Evolutionary conservation across 1,140 invertebrate species (phyloP).

Genomic region (Bombus affinis): DNA sequence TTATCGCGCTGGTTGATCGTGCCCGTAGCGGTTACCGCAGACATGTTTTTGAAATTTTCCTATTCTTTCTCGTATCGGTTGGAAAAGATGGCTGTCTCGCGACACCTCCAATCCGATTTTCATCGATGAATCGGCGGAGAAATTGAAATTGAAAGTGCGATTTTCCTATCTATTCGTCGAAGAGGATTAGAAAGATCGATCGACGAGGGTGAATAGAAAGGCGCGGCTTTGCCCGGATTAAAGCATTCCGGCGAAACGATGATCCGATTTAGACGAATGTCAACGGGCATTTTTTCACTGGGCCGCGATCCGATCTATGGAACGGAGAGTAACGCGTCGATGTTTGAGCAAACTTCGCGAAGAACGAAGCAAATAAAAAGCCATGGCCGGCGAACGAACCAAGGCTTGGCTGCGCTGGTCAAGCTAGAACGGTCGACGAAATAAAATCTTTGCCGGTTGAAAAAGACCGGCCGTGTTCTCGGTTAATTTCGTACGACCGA

Average conservation of each 20-base stretch:
- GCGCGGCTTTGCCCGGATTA: not conserved
- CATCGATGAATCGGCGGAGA: not conserved
- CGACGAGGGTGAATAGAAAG: not conserved
- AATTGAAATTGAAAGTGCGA: not conserved
- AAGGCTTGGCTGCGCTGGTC: not conserved
- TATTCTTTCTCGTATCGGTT: not conserved
- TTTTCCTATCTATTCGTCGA: not conserved
- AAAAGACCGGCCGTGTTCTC: not conserved
- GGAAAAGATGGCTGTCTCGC: not conserved
- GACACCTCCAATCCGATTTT: too few species aligned
- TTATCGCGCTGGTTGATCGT: not conserved
- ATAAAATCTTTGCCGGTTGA: constrained; percentile 3
- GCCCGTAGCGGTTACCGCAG: accelerated
- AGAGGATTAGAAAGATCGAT: not conserved
- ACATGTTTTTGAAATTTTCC: not conserved
- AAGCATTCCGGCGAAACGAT: not conserved
- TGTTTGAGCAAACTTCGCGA: not conserved
- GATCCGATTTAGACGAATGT: not conserved
- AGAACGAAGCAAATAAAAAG: constrained; percentile 1
- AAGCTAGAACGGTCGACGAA: not conserved
- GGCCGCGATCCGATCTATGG: not conserved
- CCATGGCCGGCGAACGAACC: too few species aligned
- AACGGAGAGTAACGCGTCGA: not conserved
- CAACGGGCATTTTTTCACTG: not conserved
- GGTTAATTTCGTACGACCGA: constrained; percentile 1